Evolutionary conservation across 2,888 invertebrate genomes (phyloP).

Genomic region (Hyposoter didymator): DNA sequence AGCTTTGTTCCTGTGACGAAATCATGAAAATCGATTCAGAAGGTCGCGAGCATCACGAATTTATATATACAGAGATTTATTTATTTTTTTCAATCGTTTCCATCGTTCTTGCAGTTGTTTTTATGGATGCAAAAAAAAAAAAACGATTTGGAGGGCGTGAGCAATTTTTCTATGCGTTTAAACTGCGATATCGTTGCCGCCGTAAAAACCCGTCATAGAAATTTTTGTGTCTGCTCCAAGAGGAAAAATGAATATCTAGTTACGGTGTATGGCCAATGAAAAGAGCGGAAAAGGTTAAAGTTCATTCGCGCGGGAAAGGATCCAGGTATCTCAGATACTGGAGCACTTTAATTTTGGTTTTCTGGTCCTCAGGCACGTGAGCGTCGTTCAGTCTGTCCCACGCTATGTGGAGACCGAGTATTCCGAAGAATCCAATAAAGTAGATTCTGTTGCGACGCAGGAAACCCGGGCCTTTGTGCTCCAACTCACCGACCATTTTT

Average conservation of each 20-base stretch:
- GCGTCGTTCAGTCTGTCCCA: conserved; percentile 41
- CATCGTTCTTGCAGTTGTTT: background rate
- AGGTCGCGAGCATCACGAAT: background rate
- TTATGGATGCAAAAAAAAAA: background rate
- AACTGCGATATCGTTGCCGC: background rate
- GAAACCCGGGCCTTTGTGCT: background rate
- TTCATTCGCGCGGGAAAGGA: conserved; percentile 8
- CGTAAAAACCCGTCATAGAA: background rate
- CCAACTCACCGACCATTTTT: background rate
- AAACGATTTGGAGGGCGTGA: too few relatives aligned
- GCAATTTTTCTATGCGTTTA: background rate
- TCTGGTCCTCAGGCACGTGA: conserved; percentile 18
- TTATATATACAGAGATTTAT: background rate
- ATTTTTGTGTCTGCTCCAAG: background rate
- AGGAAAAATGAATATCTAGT: background rate
- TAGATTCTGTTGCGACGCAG: background rate
- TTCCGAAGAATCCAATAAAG: background rate
- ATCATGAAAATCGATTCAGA: too few relatives aligned
- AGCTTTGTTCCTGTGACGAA: too few relatives aligned
- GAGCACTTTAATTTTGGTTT: background rate
- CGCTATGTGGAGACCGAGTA: conserved; percentile 24
- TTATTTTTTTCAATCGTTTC: background rate
- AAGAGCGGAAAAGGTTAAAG: background rate
- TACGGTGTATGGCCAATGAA: background rate
- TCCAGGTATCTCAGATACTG: conserved; percentile 10